phyloP scores from a whole-genome alignment of 2,888 invertebrate genomes.

The Lottia gigantea region DNA sequence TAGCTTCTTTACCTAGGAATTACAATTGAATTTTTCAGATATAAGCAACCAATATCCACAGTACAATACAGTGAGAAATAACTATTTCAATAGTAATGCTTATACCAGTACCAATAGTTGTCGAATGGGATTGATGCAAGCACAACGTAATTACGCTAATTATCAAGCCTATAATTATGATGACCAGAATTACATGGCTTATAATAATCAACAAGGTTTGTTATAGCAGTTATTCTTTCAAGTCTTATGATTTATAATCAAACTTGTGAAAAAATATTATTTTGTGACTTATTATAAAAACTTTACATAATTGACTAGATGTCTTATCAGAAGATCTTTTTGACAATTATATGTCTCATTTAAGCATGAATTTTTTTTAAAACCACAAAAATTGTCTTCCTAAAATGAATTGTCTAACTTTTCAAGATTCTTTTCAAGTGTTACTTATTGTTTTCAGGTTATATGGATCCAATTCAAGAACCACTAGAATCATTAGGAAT shows the following conservation, averaged over 20 bases:
- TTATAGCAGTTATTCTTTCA: no score
- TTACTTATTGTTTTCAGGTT: neutral
- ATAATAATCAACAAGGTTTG: neutral
- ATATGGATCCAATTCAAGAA: conserved; percentile 1
- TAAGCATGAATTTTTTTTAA: no score
- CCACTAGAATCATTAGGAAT: conserved; percentile 30
- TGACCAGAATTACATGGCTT: neutral
- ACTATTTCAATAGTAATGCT: conserved; percentile 16
- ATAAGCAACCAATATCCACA: conserved; percentile 16
- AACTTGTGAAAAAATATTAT: no score
- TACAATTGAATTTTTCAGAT: conserved; percentile 18
- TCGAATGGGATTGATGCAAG: conserved; percentile 39
- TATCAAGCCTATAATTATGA: conserved; percentile 3
- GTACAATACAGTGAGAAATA: conserved; percentile 14
- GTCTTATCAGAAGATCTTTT: no score
- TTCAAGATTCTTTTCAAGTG: no score
- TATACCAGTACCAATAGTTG: conserved; percentile 35
- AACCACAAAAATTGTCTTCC: no score
- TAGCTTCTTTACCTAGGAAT: no score
- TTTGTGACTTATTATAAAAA: no score
- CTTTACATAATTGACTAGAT: no score
- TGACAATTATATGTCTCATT: no score
- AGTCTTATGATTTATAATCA: no score
- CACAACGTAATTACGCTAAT: conserved; percentile 20
- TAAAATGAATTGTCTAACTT: no score